These are phyloP conservation scores for Plagodis dolabraria DNA, from an alignment of 2,888 invertebrate genomes.

Conservation along the genomic window DNA sequence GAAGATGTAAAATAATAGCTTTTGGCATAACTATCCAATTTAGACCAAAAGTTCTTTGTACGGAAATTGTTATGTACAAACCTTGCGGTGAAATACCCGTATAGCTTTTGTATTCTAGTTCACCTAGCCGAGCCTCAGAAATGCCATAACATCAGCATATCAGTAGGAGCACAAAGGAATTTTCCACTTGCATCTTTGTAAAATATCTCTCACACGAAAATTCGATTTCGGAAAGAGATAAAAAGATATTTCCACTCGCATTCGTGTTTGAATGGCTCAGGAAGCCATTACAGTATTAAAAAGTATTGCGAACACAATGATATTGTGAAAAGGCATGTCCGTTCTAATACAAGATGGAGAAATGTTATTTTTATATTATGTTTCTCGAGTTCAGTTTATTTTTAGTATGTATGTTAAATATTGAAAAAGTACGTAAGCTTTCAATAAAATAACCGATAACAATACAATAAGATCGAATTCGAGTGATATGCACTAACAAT, in stretches of 20 bases:
- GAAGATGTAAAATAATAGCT: no score
- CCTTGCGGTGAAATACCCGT: slow-evolving; percentile 12
- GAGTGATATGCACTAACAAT: no score
- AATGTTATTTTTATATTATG: slow-evolving; percentile 10
- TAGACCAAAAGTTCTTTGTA: no score
- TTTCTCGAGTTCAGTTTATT: slow-evolving; percentile 3
- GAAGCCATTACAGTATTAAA: slow-evolving; percentile 58
- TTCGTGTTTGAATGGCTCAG: slow-evolving; percentile 46
- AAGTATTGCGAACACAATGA: slow-evolving; percentile 47
- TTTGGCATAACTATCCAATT: no score
- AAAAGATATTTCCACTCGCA: slow-evolving; percentile 50
- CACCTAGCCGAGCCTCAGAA: slow-evolving; percentile 46
- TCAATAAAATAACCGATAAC: no score
- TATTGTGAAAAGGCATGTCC: slow-evolving; percentile 34
- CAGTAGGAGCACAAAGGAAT: slow-evolving; percentile 61
- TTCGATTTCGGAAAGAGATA: slow-evolving; percentile 58
- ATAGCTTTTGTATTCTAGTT: slow-evolving; percentile 41
- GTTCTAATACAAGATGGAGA: slow-evolving; percentile 15
- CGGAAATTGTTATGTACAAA: background rate
- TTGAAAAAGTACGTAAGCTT: no score
- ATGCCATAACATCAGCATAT: slow-evolving; percentile 64
- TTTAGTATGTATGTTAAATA: slow-evolving; percentile 1
- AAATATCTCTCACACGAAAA: slow-evolving; percentile 62
- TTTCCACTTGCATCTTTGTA: slow-evolving; percentile 59
- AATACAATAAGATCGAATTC: no score